Conservation (phyloP, 2,113 vertebrate genomes). For the Spheniscus mendiculus region DNA sequence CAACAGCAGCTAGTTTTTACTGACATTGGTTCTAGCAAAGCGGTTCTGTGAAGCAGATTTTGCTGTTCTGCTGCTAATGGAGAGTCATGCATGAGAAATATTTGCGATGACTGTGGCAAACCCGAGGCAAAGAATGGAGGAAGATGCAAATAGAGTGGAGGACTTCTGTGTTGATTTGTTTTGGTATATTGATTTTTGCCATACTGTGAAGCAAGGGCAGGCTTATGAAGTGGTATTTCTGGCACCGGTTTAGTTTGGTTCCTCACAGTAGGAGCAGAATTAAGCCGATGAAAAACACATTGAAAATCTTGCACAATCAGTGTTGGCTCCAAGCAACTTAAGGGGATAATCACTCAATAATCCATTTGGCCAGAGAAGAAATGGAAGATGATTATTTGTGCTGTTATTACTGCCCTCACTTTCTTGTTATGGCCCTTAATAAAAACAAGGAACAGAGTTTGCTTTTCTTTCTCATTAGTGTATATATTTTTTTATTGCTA, state of each 20-base stretch:
- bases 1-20: fast-evolving
- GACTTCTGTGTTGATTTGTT: constrained; percentile 3
- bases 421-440: not conserved
- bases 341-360: constrained; percentile 57
- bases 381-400: constrained; percentile 13
- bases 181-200: constrained; percentile 27
- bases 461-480: not conserved
- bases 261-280: constrained; percentile 32
- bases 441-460: not conserved
- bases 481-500: not conserved
- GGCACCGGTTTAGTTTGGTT: constrained; percentile 17
- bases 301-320: constrained; percentile 36
- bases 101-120: fast-evolving
- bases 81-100: not conserved
- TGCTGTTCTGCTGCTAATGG: not conserved
- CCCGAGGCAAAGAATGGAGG: not conserved
- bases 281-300: constrained; percentile 54
- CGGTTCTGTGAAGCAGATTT: not conserved
- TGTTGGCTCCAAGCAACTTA: constrained; percentile 26
- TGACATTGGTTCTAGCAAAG: not conserved
- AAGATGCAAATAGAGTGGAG: not conserved
- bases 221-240: constrained; percentile 21
- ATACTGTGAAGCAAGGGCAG: not conserved
- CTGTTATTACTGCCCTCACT: constrained; percentile 9
- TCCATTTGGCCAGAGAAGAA: constrained; percentile 45